phyloP scores from a whole-genome alignment of 1,140 invertebrate species.

The Asobara japonica region DNA sequence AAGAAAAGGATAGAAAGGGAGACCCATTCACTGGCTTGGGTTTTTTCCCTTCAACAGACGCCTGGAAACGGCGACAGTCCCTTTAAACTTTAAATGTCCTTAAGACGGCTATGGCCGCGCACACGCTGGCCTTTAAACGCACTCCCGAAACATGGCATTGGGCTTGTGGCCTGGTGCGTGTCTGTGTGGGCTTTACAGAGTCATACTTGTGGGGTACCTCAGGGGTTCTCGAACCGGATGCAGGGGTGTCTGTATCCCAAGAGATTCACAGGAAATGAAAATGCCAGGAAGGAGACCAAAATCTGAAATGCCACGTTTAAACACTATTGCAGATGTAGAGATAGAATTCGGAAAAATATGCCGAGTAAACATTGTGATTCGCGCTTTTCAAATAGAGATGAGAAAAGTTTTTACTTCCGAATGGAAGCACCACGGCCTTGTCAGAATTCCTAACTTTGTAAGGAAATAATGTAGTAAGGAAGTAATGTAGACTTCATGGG shows the following conservation, averaged over 20 bases:
- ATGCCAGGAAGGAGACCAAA: conserved; percentile 37
- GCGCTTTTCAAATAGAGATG: background rate
- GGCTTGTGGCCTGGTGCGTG: background rate
- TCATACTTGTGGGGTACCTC: background rate
- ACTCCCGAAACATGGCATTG: background rate
- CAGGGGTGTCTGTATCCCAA: conserved; percentile 24
- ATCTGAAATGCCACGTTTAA: conserved; percentile 18
- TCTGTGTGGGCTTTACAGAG: conserved; percentile 1
- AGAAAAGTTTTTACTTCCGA: too few species aligned
- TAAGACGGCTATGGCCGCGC: background rate
- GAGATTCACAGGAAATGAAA: conserved; percentile 49
- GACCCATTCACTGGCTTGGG: background rate
- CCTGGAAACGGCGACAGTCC: conserved; percentile 13
- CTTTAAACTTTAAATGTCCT: conserved; percentile 44
- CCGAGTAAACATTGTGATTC: background rate
- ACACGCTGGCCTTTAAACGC: conserved; percentile 25
- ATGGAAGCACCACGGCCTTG: too few species aligned
- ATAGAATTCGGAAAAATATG: background rate
- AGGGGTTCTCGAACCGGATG: conserved; percentile 27
- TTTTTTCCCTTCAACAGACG: conserved; percentile 12
- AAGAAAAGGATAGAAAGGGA: background rate
- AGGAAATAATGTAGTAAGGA: too few species aligned
- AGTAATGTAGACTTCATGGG: too few species aligned
- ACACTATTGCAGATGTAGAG: conserved; percentile 12
- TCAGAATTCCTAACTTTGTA: too few species aligned